Evolutionary conservation across 2,888 invertebrate species (phyloP).

Genomic region (Pseudococcus jackbeardsleyi): DNA sequence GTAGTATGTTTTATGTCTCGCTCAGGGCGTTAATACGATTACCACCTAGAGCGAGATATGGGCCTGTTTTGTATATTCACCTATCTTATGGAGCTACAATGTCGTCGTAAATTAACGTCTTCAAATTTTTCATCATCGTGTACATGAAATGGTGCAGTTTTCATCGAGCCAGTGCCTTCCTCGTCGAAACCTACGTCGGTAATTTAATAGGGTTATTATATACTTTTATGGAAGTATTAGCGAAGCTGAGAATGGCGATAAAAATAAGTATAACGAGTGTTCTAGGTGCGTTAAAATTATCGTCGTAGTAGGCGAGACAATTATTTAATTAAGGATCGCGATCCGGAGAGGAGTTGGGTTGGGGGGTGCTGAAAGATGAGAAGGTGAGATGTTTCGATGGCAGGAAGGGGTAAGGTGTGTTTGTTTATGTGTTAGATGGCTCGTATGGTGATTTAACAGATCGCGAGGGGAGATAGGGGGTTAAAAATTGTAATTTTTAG

Average conservation of each 20-base stretch:
- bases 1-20: constrained; percentile 12
- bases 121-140: neutral
- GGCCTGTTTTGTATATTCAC: neutral
- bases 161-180: no score
- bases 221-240: neutral
- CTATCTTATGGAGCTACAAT: no score
- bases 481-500: no score
- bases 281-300: neutral
- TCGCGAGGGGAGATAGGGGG: no score
- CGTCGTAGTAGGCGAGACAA: neutral
- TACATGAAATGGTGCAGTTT: neutral
- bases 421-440: no score
- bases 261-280: neutral
- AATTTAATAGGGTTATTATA: neutral
- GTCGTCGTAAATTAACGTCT: constrained; percentile 7
- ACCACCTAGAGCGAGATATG: constrained; percentile 32
- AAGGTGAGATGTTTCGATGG: no score
- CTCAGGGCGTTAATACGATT: constrained; percentile 41
- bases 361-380: no score
- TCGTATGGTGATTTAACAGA: no score
- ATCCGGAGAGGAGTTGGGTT: neutral
- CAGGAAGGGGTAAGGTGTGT: neutral
- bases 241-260: neutral
- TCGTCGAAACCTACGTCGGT: neutral
- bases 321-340: neutral